These are phyloP conservation scores for Microtus montanus DNA, from an alignment of 2,113 vertebrate species.

Conservation along the genomic window DNA sequence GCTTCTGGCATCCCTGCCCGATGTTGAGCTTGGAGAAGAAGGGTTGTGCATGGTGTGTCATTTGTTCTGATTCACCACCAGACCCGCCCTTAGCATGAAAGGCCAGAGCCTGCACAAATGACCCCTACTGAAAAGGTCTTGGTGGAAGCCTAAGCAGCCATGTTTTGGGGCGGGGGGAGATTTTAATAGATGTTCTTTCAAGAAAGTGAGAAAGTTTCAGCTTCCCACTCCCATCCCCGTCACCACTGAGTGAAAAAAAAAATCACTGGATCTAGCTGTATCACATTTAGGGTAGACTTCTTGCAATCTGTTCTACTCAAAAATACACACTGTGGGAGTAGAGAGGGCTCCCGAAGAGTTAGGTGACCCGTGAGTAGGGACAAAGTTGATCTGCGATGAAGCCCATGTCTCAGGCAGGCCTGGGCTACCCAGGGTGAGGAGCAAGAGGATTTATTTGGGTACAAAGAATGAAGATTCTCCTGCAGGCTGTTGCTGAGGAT, in stretches of 20 bases:
- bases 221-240: not conserved
- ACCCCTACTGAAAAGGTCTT: not conserved
- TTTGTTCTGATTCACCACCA: not conserved
- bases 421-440: not conserved
- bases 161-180: not conserved
- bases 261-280: not conserved
- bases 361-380: not conserved
- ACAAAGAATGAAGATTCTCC: not conserved
- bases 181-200: not conserved
- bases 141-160: not conserved
- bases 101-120: not conserved
- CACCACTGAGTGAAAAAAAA: not conserved
- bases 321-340: not conserved
- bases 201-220: not conserved
- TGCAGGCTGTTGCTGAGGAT: not conserved
- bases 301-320: not conserved
- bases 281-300: not conserved
- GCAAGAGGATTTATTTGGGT: not conserved
- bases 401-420: not conserved
- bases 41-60: rapidly evolving
- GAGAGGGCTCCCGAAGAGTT: not conserved
- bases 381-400: not conserved
- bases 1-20: not conserved
- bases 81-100: rapidly evolving
- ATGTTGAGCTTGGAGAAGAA: not conserved